Percentiles rank a stretch among this genome's conserved stretches.
Conservation (phyloP, 2,797 vertebrate genomes). For the Siniperca undulata region DNA sequence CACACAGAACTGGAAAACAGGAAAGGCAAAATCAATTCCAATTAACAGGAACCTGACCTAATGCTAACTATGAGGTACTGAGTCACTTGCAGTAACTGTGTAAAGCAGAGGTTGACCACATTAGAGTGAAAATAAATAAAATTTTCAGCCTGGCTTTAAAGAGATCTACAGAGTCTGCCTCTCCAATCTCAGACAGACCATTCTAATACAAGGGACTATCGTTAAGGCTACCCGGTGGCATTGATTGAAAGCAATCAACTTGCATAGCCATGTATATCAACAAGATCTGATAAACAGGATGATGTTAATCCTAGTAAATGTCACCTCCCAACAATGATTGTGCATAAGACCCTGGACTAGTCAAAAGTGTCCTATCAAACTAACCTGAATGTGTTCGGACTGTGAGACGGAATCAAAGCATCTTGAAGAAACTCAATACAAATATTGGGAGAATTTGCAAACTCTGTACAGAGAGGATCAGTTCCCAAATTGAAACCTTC, state of each 20-base stretch:
- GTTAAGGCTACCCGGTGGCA: constrained; percentile 11
- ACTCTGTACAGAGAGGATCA: constrained; percentile 8
- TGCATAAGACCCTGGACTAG: constrained; percentile 14
- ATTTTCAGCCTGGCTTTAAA: constrained; percentile 40
- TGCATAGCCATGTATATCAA: constrained; percentile 4
- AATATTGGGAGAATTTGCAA: neutral
- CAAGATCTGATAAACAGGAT: constrained; percentile 18
- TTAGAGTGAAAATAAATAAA: constrained; percentile 55
- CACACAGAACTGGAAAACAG: constrained; percentile 50
- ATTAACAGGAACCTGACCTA: constrained; percentile 66
- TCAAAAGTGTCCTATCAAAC: neutral
- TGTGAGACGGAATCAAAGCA: constrained; percentile 9
- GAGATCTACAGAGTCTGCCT: constrained; percentile 1
- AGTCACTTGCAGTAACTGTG: constrained; percentile 54
- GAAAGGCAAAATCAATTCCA: constrained; percentile 73
- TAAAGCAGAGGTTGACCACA: constrained; percentile 43
- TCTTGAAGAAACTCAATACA: neutral
- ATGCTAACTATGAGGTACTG: constrained; percentile 57
- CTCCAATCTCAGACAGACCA: constrained; percentile 18
- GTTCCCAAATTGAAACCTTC: neutral
- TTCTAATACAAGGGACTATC: constrained; percentile 19
- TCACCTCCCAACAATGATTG: constrained; percentile 19
- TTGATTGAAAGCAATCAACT: constrained; percentile 44
- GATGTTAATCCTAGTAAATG: constrained; percentile 24
- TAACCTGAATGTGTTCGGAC: constrained; percentile 8